phyloP scores from a whole-genome alignment of 1,140 invertebrate species.

The Megathymus violae region DNA sequence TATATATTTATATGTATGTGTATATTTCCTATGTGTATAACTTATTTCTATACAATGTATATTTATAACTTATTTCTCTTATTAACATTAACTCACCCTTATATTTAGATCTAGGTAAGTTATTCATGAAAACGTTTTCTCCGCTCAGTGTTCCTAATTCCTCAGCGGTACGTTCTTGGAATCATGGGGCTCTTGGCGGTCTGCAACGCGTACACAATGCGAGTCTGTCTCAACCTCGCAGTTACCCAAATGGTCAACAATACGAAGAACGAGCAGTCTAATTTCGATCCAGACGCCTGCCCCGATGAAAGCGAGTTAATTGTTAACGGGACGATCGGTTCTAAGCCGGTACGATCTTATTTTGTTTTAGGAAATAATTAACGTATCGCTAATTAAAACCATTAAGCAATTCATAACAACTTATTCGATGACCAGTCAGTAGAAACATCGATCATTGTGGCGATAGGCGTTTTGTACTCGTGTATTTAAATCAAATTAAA shows the following conservation, averaged over 20 bases:
- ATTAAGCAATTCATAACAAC: too few species aligned
- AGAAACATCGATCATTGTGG: too few species aligned
- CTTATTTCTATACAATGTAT: too few species aligned
- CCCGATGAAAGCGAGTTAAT: slow-evolving; percentile 67
- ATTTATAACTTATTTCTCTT: too few species aligned
- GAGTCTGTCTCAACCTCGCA: slow-evolving; percentile 89
- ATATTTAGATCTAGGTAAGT: too few species aligned
- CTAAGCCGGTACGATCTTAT: slow-evolving; percentile 61
- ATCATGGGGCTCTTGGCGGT: slow-evolving; percentile 87
- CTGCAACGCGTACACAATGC: slow-evolving; percentile 88
- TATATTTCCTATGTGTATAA: too few species aligned
- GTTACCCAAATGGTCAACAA: slow-evolving; percentile 88
- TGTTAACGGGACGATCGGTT: slow-evolving; percentile 60
- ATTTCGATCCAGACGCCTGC: slow-evolving; percentile 68
- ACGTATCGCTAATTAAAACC: too few species aligned
- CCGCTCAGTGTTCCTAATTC: slow-evolving; percentile 78
- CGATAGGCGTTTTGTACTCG: too few species aligned
- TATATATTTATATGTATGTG: too few species aligned
- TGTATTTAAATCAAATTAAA: too few species aligned
- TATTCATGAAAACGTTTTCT: slow-evolving; percentile 49
- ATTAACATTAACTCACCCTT: too few species aligned
- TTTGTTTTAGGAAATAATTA: background rate
- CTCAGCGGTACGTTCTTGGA: slow-evolving; percentile 84
- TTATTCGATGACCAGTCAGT: too few species aligned
- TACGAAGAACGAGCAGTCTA: slow-evolving; percentile 54